Evolutionary conservation across 2,888 invertebrate genomes (phyloP), one percentile per base, ranked within the genome.

Genomic region (Hirtodrosophila cameraria): DNA sequence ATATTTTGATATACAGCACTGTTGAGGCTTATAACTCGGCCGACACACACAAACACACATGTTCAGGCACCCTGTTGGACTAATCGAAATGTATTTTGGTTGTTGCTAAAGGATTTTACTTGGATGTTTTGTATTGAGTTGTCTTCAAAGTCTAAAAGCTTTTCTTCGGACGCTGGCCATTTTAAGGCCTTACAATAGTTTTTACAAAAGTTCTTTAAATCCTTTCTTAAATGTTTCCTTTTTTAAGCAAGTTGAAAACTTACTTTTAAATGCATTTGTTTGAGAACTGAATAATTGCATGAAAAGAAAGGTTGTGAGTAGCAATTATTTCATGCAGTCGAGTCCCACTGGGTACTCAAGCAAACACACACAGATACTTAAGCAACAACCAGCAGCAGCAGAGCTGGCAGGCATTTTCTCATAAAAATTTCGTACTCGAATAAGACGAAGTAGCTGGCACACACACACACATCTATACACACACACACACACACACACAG

Each of bases 1-100:
- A 88, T 89, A 86, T 88, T 89, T 88, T 88, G 88, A 88, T 89
- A 89, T 88, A 89, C 82, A 83, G 80, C 86, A 71, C 72, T 59
- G 78, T 73, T 49, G 78, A 68, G 81, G 75, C 80, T 80, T 77
- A 80, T 80, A 80, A 80, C 80, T 80, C 59, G 74, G 27, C 45
- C 59, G 70, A 75, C 52, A 55, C 62, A 65, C 59, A 64, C 45
- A 60, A 35, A 42, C 23, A 60, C 7, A 49, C 16, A 30, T 25
- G 48, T 11, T 18, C 36, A 49, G 27, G 2, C 28, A 36, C 74
- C 70, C 74, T 57, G 72, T 38, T 13, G 60, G 50, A 60, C 36
- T 11, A 13, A 6, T n/a, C n/a, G n/a, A n/a, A n/a, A n/a, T n/a
- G n/a, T n/a, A n/a, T n/a, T n/a, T n/a, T n/a, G n/a, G n/a, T n/a